Evolutionary conservation across 2,113 vertebrate species (phyloP).

Genomic region (Thymallus thymallus): DNA sequence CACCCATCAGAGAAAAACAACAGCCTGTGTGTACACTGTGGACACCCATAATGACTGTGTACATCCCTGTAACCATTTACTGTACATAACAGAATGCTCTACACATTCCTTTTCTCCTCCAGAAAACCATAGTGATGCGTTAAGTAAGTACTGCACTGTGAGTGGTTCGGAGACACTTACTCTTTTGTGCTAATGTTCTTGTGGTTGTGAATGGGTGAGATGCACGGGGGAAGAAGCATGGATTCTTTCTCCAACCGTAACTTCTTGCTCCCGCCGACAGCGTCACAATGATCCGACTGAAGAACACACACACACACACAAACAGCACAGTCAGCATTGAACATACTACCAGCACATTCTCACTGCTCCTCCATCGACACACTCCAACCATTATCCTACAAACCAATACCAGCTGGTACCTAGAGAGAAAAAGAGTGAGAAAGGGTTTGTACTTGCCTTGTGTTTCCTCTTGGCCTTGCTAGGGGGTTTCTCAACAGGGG

Average conservation of each 20-base stretch:
- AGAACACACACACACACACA: constrained; percentile 36
- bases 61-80: neutral
- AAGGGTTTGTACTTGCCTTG: constrained; percentile 77
- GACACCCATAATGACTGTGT: neutral
- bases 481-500: constrained; percentile 76
- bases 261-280: constrained; percentile 84
- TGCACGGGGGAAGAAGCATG: constrained; percentile 84
- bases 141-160: no score
- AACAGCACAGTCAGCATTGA: neutral
- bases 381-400: neutral
- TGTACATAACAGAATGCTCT: neutral
- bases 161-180: constrained; percentile 74
- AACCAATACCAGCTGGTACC: neutral
- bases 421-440: neutral
- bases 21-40: neutral
- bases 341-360: neutral
- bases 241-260: constrained; percentile 82
- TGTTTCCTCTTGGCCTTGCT: constrained; percentile 93
- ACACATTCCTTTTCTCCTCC: neutral
- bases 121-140: neutral
- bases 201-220: constrained; percentile 84
- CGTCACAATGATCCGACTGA: constrained; percentile 80
- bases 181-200: constrained; percentile 81
- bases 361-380: no score
- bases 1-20: neutral